Percentiles rank a stretch among this genome's conserved stretches.
phyloP scores from a whole-genome alignment of 2,113 vertebrate species.

The Cinclus mexicanus region DNA sequence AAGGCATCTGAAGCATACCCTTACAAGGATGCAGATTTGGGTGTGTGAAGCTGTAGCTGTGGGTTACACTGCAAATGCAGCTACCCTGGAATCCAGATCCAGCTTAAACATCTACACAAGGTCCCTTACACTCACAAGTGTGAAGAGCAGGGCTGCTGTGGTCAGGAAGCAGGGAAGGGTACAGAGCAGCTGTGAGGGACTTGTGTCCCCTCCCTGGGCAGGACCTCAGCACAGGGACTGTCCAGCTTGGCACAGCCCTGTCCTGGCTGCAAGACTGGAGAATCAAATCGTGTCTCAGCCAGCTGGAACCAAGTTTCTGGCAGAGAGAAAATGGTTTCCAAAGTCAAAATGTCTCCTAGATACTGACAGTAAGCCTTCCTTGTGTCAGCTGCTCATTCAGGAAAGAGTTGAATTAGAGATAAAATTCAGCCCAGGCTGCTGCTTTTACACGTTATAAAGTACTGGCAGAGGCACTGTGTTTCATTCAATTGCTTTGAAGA shows the following conservation, averaged over 20 bases:
- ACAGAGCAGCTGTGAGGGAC: background rate
- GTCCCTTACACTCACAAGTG: background rate
- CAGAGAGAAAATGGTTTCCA: conserved; percentile 66
- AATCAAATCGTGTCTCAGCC: background rate
- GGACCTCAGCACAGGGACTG: background rate
- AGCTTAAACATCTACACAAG: background rate
- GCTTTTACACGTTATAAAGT: background rate
- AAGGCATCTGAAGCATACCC: background rate
- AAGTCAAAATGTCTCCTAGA: conserved; percentile 64
- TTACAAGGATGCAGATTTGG: background rate
- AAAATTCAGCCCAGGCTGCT: conserved; percentile 2
- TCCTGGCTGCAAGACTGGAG: background rate
- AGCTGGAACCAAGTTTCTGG: conserved; percentile 12
- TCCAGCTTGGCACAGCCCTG: background rate
- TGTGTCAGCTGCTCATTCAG: background rate
- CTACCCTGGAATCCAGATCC: background rate
- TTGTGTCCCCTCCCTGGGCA: rapidly evolving
- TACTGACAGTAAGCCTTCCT: conserved; percentile 18
- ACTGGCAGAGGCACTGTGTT: background rate
- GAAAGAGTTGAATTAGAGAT: conserved; percentile 25
- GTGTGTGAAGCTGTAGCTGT: background rate
- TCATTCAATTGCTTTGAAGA: background rate
- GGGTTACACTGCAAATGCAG: background rate
- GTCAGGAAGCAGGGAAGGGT: background rate
- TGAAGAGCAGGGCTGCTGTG: background rate